phyloP scores from a whole-genome alignment of 2,888 invertebrate genomes.

The Candidula unifasciata region DNA sequence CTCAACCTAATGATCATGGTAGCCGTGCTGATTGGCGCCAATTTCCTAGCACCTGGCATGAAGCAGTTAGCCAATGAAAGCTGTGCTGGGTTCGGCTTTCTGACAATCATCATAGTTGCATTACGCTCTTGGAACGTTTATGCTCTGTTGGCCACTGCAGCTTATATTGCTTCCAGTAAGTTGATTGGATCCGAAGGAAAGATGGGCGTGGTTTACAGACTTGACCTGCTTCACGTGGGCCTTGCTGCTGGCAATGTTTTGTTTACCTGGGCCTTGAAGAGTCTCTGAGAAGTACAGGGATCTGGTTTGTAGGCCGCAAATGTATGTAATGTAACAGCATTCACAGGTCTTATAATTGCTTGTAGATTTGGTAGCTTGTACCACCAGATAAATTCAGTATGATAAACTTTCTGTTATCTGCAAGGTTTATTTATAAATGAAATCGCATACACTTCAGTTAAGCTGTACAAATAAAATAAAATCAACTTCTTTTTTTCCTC shows the following conservation, averaged over 20 bases:
- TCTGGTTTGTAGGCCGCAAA: neutral
- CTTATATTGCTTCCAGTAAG: constrained; percentile 67
- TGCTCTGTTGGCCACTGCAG: constrained; percentile 65
- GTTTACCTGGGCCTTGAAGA: constrained; percentile 57
- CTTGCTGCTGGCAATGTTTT: constrained; percentile 67
- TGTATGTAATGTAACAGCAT: neutral
- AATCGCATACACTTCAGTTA: too few relatives aligned
- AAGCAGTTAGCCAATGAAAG: constrained; percentile 63
- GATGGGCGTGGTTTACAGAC: constrained; percentile 62
- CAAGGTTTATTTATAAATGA: too few relatives aligned
- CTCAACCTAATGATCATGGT: constrained; percentile 61
- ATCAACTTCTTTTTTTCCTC: too few relatives aligned
- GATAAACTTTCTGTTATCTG: too few relatives aligned
- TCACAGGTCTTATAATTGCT: too few relatives aligned
- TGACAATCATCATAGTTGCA: constrained; percentile 65
- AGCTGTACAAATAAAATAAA: too few relatives aligned
- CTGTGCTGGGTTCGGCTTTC: constrained; percentile 67
- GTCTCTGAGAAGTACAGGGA: neutral
- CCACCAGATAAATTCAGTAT: too few relatives aligned
- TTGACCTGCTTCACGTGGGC: constrained; percentile 72
- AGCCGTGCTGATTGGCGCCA: constrained; percentile 58
- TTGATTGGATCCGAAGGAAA: constrained; percentile 67
- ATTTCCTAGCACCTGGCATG: constrained; percentile 53
- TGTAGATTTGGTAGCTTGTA: too few relatives aligned
- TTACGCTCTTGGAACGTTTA: constrained; percentile 61